These are phyloP conservation scores for Phengaris alcon DNA, from an alignment of 2,888 invertebrate species.

Conservation along the genomic window DNA sequence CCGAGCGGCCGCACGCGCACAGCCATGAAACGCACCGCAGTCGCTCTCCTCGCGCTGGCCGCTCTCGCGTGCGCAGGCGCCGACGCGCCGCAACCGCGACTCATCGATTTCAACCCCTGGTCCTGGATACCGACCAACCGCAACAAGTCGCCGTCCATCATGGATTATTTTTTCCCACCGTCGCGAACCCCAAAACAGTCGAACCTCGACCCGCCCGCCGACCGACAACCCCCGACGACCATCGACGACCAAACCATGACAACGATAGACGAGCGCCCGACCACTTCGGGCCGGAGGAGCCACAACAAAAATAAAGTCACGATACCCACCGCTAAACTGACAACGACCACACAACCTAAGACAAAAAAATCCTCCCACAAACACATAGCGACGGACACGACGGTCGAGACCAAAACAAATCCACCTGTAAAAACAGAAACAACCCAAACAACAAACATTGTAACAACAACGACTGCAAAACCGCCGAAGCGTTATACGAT, in stretches of 20 bases:
- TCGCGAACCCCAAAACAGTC: constrained; percentile 75
- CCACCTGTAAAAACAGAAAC: constrained; percentile 57
- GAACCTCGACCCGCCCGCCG: constrained; percentile 66
- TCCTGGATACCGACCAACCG: constrained; percentile 69
- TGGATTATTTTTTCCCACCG: constrained; percentile 76
- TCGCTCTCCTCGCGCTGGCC: constrained; percentile 66
- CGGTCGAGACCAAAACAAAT: constrained; percentile 58
- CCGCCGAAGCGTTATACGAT: constrained; percentile 79
- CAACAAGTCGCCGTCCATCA: constrained; percentile 70
- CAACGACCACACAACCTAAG: constrained; percentile 63
- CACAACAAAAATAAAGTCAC: constrained; percentile 67
- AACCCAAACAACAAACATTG: constrained; percentile 53
- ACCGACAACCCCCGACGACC: constrained; percentile 56
- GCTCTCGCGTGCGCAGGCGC: constrained; percentile 51
- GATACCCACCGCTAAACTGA: constrained; percentile 58
- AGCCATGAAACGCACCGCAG: constrained; percentile 63
- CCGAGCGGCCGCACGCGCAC: constrained; percentile 72
- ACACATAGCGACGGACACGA: constrained; percentile 57
- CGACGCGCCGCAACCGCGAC: constrained; percentile 65
- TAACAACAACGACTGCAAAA: constrained; percentile 56
- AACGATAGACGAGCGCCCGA: constrained; percentile 62
- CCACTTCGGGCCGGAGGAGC: constrained; percentile 65
- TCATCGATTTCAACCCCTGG: constrained; percentile 73
- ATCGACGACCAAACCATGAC: constrained; percentile 42
- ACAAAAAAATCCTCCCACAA: constrained; percentile 64